Base-by-base conservation (phyloP, 2,113 vertebrate genomes). In the Sterna hirundo region DNA sequence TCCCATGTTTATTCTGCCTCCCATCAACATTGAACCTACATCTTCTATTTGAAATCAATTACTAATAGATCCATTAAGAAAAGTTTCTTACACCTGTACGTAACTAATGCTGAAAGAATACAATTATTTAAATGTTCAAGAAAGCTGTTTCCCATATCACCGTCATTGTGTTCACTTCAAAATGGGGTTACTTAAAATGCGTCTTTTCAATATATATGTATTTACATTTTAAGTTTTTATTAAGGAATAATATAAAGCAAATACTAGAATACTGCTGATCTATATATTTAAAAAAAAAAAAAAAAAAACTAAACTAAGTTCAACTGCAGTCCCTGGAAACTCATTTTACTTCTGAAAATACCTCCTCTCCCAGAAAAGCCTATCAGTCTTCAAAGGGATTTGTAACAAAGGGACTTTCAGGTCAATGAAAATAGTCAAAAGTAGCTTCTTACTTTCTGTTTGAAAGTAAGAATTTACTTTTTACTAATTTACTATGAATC, bases 401-500 rank as follows among this genome's bases (percentile, higher is more conserved):
- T 84, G 65, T 76, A 84, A 47, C 40, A 72, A 92, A 62, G 42
- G 57, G 57, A 65, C 52, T 89, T 91, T 61, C 47, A n/a, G 65
- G 40, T 86, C 46, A 82, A 68, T 44, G 42, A 76, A 86, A 95
- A 86, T 21, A 54, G 74, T 57, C 1, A 68, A 81, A 94, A 84
- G 76, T 49, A 61, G 10, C 36, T 93, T 86, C 74, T 93, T 83
- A 42, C n/a, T 83, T 72, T 86, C 81, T 74, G 44, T 94, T 87
- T 78, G 81, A 94, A 93, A 49, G 47, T 22, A 49, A 49, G 47
- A 49, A 49, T 49, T 49, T 49, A 49, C 47, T 12, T 49, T 49
- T 49, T 49, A 49, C 66, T 89, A 91, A 84, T 86, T 96, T 49
- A 38, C 77, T 62, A 32, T 87, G 88, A 96, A 89, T 95, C 84